phyloP scores from a whole-genome alignment of 2,113 vertebrate genomes.

The Xiphophorus couchianus region DNA sequence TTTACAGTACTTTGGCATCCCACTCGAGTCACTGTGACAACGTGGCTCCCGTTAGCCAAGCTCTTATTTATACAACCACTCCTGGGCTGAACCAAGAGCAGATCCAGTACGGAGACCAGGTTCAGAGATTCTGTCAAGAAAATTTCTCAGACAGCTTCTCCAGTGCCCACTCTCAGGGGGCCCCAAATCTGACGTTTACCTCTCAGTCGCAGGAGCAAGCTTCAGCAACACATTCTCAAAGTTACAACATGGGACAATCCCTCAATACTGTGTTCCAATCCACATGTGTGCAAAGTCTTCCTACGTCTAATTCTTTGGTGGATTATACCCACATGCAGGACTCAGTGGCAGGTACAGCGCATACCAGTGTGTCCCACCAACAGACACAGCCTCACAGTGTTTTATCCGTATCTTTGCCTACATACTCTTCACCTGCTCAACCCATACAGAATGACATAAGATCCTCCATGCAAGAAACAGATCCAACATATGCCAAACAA shows the following conservation, averaged over 20 bases:
- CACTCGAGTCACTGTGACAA: conserved; percentile 88
- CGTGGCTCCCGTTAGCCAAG: conserved; percentile 86
- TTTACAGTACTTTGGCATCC: conserved; percentile 89
- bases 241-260: conserved; percentile 87
- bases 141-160: conserved; percentile 90
- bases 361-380: conserved; percentile 84
- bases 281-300: conserved; percentile 82
- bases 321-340: conserved; percentile 88
- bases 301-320: conserved; percentile 84
- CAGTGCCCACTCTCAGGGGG: conserved; percentile 91
- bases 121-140: conserved; percentile 87
- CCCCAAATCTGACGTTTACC: conserved; percentile 89
- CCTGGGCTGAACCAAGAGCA: conserved; percentile 81
- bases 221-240: conserved; percentile 89
- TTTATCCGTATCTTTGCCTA: conserved; percentile 82
- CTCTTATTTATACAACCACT: conserved; percentile 86
- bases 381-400: conserved; percentile 83
- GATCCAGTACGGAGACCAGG: conserved; percentile 85
- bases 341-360: conserved; percentile 83
- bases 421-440: conserved; percentile 85
- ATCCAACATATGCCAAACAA: conserved; percentile 85
- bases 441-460: conserved; percentile 84
- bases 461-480: conserved; percentile 84
- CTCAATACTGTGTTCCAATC: conserved; percentile 87
- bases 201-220: conserved; percentile 89